phyloP scores from a whole-genome alignment of 2,797 vertebrate genomes.

The Falco naumanni region DNA sequence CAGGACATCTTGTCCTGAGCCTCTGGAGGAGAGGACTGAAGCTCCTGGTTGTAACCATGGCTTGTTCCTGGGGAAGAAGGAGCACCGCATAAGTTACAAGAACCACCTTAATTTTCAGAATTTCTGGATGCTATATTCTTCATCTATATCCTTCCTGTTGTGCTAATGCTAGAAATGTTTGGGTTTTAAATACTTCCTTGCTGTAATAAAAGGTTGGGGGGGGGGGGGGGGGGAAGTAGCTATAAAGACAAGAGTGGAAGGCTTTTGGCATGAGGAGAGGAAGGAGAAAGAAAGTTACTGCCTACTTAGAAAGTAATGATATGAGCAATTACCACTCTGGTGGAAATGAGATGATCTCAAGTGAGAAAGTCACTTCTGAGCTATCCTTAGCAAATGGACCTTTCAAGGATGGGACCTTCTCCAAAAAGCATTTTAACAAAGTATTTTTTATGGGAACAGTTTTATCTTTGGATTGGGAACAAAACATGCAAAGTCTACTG shows the following conservation, averaged over 20 bases:
- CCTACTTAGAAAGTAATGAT: not conserved
- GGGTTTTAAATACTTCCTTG: not conserved
- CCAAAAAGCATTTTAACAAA: not conserved
- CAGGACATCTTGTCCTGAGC: accelerated
- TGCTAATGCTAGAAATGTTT: not conserved
- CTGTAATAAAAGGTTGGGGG: not conserved
- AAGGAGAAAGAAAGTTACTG: not conserved
- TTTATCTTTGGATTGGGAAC: not conserved
- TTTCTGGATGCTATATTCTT: not conserved
- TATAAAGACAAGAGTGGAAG: not conserved
- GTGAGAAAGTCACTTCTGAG: not conserved
- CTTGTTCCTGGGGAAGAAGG: not conserved
- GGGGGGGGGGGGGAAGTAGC: not conserved
- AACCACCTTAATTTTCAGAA: not conserved
- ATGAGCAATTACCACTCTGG: not conserved
- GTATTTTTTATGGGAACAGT: not conserved
- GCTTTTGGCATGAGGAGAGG: not conserved
- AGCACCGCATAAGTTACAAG: accelerated
- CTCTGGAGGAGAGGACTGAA: not conserved
- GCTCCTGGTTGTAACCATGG: not conserved
- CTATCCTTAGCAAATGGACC: not conserved
- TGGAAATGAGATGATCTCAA: not conserved
- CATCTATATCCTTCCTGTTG: not conserved
- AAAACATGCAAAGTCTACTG: not conserved
- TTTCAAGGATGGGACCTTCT: not conserved